These are phyloP conservation scores for Meloidogyne hapla DNA, from an alignment of 1,140 invertebrate species.

Conservation along the genomic window DNA sequence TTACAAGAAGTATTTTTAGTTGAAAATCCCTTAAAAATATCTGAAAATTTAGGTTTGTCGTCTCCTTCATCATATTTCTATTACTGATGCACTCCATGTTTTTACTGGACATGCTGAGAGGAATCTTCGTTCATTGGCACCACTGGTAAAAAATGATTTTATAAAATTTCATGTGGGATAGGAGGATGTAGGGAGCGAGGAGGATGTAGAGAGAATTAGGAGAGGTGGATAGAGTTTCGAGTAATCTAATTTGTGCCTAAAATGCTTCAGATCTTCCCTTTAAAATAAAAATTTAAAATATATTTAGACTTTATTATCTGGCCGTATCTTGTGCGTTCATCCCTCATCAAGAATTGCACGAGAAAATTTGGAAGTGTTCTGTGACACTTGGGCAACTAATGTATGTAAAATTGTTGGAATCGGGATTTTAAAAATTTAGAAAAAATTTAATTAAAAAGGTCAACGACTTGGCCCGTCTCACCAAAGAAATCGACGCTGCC, in stretches of 20 bases:
- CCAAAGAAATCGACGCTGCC: slow-evolving; percentile 69
- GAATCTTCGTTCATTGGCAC: slow-evolving; percentile 80
- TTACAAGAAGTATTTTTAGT: slow-evolving; percentile 72
- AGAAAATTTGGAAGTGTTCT: slow-evolving; percentile 95
- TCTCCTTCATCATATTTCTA: slow-evolving; percentile 87
- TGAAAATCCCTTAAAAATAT: not conserved
- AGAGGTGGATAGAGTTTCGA: too few relatives aligned
- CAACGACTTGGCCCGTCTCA: slow-evolving; percentile 44
- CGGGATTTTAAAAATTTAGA: not conserved
- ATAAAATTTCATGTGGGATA: too few relatives aligned
- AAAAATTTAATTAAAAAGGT: slow-evolving; percentile 24
- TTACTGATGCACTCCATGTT: slow-evolving; percentile 88
- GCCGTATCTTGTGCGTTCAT: slow-evolving; percentile 83
- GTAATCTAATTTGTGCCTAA: too few relatives aligned
- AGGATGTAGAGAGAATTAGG: too few relatives aligned
- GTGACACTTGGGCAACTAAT: slow-evolving; percentile 80
- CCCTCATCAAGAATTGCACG: slow-evolving; percentile 89
- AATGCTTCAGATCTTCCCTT: too few relatives aligned
- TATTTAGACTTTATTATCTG: slow-evolving; percentile 83
- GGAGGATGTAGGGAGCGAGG: too few relatives aligned
- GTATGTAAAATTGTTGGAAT: slow-evolving; percentile 24
- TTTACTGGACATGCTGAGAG: slow-evolving; percentile 91
- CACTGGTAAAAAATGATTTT: slow-evolving; percentile 45
- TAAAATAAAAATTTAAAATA: slow-evolving; percentile 59
- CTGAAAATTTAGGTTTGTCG: slow-evolving; percentile 81